These are phyloP conservation scores for Glaucomys volans DNA, from an alignment of 2,113 vertebrate species.

Conservation along the genomic window DNA sequence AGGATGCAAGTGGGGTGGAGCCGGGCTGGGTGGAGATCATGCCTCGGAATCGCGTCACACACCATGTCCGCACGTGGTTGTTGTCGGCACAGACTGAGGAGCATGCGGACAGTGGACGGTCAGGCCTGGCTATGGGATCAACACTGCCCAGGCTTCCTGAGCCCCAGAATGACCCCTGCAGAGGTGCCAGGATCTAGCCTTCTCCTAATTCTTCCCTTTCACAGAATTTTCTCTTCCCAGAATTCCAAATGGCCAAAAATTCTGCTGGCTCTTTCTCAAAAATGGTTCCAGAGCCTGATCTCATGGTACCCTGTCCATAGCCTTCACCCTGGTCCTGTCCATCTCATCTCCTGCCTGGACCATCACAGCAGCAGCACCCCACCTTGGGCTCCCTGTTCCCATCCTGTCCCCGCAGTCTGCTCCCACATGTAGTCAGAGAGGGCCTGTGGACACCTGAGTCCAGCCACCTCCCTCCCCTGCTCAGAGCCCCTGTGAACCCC, in stretches of 20 bases:
- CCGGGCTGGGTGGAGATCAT: conserved; percentile 97
- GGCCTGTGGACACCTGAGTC: background rate
- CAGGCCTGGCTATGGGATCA: background rate
- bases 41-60: conserved; percentile 94
- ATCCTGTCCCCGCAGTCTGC: background rate
- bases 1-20: conserved; percentile 94
- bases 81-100: conserved; percentile 94
- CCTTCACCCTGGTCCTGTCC: background rate
- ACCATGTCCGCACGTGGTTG: conserved; percentile 96
- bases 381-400: background rate
- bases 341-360: background rate
- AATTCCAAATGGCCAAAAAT: background rate
- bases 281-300: background rate
- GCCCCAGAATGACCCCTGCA: background rate
- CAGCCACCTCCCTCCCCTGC: background rate
- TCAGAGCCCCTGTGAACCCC: background rate
- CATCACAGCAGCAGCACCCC: fast-evolving
- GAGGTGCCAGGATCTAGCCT: background rate
- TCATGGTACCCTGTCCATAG: background rate
- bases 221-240: background rate
- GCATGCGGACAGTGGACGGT: background rate
- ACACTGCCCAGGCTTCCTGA: background rate
- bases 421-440: background rate
- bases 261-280: background rate
- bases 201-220: background rate